Base-by-base conservation (phyloP, 1,140 invertebrate genomes). In the Macrobrachium nipponense region DNA sequence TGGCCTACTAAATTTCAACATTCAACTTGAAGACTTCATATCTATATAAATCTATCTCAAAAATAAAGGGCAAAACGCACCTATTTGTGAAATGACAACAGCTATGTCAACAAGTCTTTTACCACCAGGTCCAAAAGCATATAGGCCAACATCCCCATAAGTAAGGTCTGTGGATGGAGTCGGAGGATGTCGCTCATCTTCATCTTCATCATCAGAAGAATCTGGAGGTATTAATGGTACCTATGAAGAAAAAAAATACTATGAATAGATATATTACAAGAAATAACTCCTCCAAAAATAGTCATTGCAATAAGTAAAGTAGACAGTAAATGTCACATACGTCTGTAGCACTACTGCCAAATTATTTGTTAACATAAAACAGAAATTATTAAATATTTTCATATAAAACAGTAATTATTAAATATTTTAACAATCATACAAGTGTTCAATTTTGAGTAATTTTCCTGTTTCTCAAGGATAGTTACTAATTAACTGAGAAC, bases 121-220 rank as follows among this genome's bases (percentile, higher is more conserved):
- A 11, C 92, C 92, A 73, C 89, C 83, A 43, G 90, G 80, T 20
- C 91, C 92, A 18, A 92, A 81, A 27, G 92, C 91, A 90, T 91
- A 90, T 80, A 89, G 87, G 90, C 91, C 91, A 8, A 92, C 90
- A 89, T 92, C 91, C 60, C 91, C 91, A 90, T 92, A 92, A 4
- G 90, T 90, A 8, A 92, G 81, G 73, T 91, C 91, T 44, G 89
- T 81, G 51, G 83, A 82, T 23, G 77, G 73, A 18, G 81, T 86
- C 14, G 68, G 66, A 14, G 68, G 68, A 15, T 86, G 78, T 17
- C 77, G 72, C 73, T 80, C 77, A 68, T 88, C 87, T 58, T 77
- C 72, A 62, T 88, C 83, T 18, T 87, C 86, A 27, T 87, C 88
- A 23, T 86, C 87, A 27, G 88, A 73, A 64, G 82, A 81, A 51